Conservation (phyloP, 2,797 vertebrate species). For the Trachops cirrhosus region DNA sequence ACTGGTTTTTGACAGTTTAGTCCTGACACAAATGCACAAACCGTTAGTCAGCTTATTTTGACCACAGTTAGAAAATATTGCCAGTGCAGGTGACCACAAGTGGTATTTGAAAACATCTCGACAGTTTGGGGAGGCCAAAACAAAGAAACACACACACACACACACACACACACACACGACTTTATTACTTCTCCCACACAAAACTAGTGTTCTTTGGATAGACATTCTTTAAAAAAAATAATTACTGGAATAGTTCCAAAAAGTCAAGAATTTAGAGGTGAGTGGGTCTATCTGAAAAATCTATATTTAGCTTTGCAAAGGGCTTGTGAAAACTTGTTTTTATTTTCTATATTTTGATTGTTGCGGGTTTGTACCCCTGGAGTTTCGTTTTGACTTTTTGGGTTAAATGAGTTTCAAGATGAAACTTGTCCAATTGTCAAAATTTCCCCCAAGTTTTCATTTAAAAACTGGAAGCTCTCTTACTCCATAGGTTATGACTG, state of each 20-base stretch:
- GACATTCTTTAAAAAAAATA: not conserved
- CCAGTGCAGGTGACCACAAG: constrained; percentile 48
- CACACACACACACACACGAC: not conserved
- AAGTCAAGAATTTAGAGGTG: constrained; percentile 25
- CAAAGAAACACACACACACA: not conserved
- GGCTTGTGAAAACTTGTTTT: constrained; percentile 66
- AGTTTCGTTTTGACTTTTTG: constrained; percentile 73
- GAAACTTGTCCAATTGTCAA: constrained; percentile 63
- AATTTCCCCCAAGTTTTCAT: constrained; percentile 56
- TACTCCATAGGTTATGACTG: not conserved
- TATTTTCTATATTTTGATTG: constrained; percentile 76
- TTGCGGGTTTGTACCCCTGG: constrained; percentile 63
- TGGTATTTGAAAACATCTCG: constrained; percentile 52
- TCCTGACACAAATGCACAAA: not conserved
- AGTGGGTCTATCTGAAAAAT: constrained; percentile 36
- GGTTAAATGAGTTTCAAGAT: constrained; percentile 72
- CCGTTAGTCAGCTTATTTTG: constrained; percentile 60
- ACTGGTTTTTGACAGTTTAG: not conserved
- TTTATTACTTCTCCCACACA: not conserved
- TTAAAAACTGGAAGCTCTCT: constrained; percentile 29
- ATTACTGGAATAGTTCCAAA: constrained; percentile 37
- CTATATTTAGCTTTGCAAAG: constrained; percentile 44
- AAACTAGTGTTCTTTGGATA: constrained; percentile 38
- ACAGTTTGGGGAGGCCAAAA: constrained; percentile 21
- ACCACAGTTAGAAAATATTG: constrained; percentile 58